phyloP scores from a whole-genome alignment of 1,140 invertebrate species.

The Diorhabda sublineata region DNA sequence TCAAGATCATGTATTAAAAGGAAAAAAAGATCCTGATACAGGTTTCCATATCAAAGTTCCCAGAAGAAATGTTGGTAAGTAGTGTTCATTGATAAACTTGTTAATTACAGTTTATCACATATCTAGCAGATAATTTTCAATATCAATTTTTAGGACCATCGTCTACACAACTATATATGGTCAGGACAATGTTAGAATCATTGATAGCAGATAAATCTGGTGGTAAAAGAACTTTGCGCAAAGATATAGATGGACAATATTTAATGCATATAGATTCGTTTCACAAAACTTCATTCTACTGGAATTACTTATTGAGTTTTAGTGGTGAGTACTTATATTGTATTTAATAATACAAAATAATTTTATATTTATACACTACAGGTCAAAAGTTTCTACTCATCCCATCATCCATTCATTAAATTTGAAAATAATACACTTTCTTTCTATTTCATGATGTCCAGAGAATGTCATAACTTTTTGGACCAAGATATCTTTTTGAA shows the following conservation, averaged over 20 bases:
- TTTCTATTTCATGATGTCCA: no score
- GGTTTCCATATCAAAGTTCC: conserved; percentile 92
- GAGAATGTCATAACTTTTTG: no score
- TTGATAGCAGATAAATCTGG: conserved; percentile 96
- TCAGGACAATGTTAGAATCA: conserved; percentile 97
- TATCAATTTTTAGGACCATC: conserved; percentile 62
- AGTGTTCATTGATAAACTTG: neutral
- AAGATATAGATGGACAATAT: conserved; percentile 93
- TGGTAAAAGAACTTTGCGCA: conserved; percentile 88
- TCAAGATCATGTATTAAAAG: conserved; percentile 89
- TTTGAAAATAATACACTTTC: no score
- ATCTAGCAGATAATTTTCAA: neutral
- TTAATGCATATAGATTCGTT: conserved; percentile 91
- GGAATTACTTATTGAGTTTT: conserved; percentile 92
- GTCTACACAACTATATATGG: conserved; percentile 97
- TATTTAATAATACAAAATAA: neutral
- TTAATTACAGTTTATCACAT: neutral
- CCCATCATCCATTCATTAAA: no score
- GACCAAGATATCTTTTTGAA: no score
- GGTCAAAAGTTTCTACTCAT: no score
- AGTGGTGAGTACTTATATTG: conserved; percentile 58
- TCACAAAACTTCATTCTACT: conserved; percentile 95
- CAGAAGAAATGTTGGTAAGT: conserved; percentile 82
- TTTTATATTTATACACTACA: neutral
- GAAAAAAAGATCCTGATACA: conserved; percentile 91